These are phyloP conservation scores for Macrotrachela quadricornifera DNA, from an alignment of 1,140 invertebrate species.

Conservation along the genomic window DNA sequence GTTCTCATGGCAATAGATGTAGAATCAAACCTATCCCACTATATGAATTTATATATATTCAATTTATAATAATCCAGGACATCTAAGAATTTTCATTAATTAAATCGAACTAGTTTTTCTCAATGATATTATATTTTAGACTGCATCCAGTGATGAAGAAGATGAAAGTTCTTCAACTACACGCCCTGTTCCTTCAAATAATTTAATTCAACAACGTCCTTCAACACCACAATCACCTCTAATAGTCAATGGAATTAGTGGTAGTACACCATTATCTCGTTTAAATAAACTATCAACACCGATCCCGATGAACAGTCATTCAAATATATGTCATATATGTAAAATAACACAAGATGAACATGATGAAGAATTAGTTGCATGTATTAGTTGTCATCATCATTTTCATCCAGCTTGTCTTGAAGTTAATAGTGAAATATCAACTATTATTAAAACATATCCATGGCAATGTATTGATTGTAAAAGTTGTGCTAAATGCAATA, in stretches of 20 bases:
- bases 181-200: too few relatives aligned
- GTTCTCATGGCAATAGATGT: too few relatives aligned
- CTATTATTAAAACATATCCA: constrained; percentile 56
- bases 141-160: too few relatives aligned
- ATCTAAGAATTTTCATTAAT: too few relatives aligned
- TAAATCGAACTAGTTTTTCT: too few relatives aligned
- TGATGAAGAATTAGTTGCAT: constrained; percentile 40
- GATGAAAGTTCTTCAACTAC: too few relatives aligned
- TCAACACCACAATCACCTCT: not conserved
- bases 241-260: not conserved
- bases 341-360: constrained; percentile 23
- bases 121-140: too few relatives aligned
- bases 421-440: constrained; percentile 53
- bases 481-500: constrained; percentile 59
- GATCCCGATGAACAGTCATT: constrained; percentile 27
- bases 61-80: too few relatives aligned
- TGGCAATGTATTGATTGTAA: constrained; percentile 91
- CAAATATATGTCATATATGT: constrained; percentile 18
- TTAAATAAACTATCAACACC: not conserved
- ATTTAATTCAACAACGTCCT: not conserved
- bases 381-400: constrained; percentile 41
- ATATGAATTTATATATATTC: too few relatives aligned
- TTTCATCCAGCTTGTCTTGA: constrained; percentile 63
- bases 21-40: too few relatives aligned
- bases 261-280: not conserved